Evolutionary conservation across 2,888 invertebrate species (phyloP), one percentile per base, ranked within the genome.

Genomic region (Nymphalis polychloros): DNA sequence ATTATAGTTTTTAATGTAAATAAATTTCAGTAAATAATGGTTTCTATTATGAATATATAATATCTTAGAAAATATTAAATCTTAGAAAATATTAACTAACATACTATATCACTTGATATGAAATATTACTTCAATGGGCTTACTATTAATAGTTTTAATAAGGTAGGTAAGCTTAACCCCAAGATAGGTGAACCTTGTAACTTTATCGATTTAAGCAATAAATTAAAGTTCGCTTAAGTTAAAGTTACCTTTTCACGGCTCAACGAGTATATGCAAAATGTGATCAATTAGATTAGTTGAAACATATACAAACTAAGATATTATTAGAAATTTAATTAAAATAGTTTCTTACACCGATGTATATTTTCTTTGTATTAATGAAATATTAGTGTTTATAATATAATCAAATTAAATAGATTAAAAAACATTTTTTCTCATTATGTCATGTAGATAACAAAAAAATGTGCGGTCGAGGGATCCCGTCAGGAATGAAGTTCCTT

Each of bases 191-290:
- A 53, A 50, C n/a, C 59, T 59, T 35, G 41, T 64, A 59, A 64
- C 49, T 59, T 49, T 23, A 64, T 64, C 48, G 64, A 59, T 64
- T 64, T 13, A 59, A 64, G 50, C 64, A 59, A 65, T 60, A 65
- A 60, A 53, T 52, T 60, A 41, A 46, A n/a, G 52, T 53, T 47
- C 50, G 59, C 47, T 59, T 23, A 64, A 59, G 16, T 23, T 52
- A 52, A 41, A 41, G 41, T 41, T 41, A 41, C 4, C 10, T 41
- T 41, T 41, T 41, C 41, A 41, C 41, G 41, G 13, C 4, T 41
- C 41, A 4, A 4, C 20, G 23, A 52, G 16, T 16, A 7, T 23
- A 20, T 23, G 4, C 16, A 16, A 23, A 20, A 52, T 10, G 27
- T 23, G 6, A 52, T 52, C 10, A 27, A 20, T 52, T 27, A 23